A percentile compares a stretch with the other conserved stretches of the same genome.
phyloP scores from a whole-genome alignment of 2,113 vertebrate genomes.

The Saimiri boliviensis region DNA sequence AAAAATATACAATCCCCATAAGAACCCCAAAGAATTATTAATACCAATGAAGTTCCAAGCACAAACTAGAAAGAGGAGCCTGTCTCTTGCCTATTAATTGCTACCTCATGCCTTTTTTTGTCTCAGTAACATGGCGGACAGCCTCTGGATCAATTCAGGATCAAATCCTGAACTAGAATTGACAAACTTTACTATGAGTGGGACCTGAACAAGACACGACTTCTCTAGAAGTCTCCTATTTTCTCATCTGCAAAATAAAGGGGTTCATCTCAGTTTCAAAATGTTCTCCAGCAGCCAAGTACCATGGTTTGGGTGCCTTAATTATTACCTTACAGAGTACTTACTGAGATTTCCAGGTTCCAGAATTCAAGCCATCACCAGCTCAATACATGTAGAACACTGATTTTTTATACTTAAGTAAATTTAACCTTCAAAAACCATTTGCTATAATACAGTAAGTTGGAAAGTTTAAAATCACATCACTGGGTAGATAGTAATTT shows the following conservation, averaged over 20 bases:
- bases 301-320: neutral
- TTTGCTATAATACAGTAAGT: neutral
- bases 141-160: neutral
- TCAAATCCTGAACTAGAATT: no score
- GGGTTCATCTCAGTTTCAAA: neutral
- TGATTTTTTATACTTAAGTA: neutral
- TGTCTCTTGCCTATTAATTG: neutral
- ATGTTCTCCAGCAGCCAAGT: neutral
- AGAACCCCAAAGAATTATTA: neutral
- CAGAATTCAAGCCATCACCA: neutral
- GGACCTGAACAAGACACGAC: neutral
- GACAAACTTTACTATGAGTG: neutral
- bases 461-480: slow-evolving; percentile 33
- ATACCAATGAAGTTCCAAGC: neutral
- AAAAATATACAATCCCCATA: neutral
- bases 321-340: neutral
- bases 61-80: neutral
- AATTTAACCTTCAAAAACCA: slow-evolving; percentile 27
- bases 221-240: neutral
- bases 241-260: neutral
- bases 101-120: no score
- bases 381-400: neutral
- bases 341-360: neutral
- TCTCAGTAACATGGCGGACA: neutral
- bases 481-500: slow-evolving; percentile 50